phyloP scores from a whole-genome alignment of 2,888 invertebrate species.

The Tubulanus polymorphus region DNA sequence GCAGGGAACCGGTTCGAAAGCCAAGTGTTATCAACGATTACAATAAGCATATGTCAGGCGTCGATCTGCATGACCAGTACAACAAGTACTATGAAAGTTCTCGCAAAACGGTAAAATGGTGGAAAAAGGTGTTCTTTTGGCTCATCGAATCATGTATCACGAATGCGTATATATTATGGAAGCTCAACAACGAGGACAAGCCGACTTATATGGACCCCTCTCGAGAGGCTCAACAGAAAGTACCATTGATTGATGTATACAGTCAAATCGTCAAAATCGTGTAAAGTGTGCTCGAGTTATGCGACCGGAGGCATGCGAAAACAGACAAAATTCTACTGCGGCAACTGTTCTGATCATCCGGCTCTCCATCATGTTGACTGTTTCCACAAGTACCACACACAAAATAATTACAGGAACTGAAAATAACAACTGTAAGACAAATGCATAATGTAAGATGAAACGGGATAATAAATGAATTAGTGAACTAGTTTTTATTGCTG shows the following conservation, averaged over 20 bases:
- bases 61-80: not conserved
- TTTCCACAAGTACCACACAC: not conserved
- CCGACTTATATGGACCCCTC: not conserved
- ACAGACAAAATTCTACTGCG: not conserved
- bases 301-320: not conserved
- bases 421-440: no score
- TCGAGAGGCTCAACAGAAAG: not conserved
- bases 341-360: not conserved
- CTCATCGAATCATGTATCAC: not conserved
- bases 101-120: not conserved
- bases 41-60: not conserved
- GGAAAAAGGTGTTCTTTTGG: constrained; percentile 1
- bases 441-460: no score
- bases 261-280: not conserved
- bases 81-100: not conserved
- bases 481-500: no score
- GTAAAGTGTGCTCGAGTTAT: not conserved
- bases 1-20: not conserved
- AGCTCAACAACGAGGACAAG: not conserved
- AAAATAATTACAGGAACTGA: not conserved
- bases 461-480: no score
- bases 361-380: not conserved
- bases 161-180: not conserved
- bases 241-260: not conserved
- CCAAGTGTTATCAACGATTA: not conserved